These are phyloP conservation scores for Nephrotoma flavescens DNA, from an alignment of 2,888 invertebrate species.

Conservation along the genomic window DNA sequence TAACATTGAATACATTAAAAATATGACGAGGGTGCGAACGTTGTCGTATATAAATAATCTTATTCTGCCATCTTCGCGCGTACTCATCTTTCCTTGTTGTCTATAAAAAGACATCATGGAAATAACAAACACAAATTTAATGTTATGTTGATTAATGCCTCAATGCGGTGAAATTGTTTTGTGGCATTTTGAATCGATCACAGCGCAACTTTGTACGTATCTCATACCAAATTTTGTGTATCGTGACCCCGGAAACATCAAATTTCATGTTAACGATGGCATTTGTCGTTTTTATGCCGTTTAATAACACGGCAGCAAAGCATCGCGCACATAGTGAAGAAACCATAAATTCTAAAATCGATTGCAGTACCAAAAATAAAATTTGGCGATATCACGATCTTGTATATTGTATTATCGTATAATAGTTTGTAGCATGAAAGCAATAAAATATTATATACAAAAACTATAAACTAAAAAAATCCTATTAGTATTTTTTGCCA, in stretches of 20 bases:
- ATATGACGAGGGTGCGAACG: neutral
- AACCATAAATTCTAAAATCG: neutral
- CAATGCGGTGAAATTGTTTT: neutral
- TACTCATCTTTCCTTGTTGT: neutral
- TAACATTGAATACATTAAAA: neutral
- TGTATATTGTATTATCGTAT: neutral
- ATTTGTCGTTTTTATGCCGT: neutral
- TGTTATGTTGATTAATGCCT: neutral
- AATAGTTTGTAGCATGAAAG: neutral
- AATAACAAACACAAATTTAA: neutral
- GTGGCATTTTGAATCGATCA: neutral
- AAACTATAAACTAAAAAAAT: neutral
- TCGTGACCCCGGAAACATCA: neutral
- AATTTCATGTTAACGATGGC: neutral
- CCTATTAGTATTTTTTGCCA: neutral
- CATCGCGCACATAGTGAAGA: neutral
- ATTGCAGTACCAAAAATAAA: neutral
- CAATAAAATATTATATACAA: neutral
- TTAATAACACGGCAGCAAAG: neutral
- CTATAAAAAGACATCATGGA: neutral
- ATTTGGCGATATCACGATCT: neutral
- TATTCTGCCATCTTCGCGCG: neutral
- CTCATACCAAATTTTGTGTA: neutral
- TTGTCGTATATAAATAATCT: neutral
- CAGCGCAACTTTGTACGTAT: neutral